These are phyloP conservation scores for Spheniscus mendiculus DNA, from an alignment of 2,113 vertebrate species.

Conservation along the genomic window DNA sequence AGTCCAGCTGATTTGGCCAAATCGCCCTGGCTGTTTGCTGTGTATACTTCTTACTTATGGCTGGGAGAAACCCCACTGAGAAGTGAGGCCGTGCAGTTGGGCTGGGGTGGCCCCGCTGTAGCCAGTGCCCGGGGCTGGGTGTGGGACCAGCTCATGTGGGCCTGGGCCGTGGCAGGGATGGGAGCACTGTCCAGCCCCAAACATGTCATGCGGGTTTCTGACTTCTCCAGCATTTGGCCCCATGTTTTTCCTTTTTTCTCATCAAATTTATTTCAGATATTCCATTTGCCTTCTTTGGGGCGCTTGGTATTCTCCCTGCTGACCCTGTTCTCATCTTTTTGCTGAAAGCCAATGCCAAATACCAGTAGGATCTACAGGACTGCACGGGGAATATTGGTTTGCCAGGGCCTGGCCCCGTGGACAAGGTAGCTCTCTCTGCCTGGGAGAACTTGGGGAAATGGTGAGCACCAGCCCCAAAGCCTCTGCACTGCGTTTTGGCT, in stretches of 20 bases:
- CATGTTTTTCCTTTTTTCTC: neutral
- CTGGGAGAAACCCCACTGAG: neutral
- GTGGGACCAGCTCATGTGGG: neutral
- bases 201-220: fast-evolving
- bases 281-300: neutral
- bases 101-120: fast-evolving
- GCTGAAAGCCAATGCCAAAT: neutral
- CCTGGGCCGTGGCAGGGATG: neutral
- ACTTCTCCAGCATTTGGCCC: neutral
- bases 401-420: neutral
- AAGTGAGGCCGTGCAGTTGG: neutral
- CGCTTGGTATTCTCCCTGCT: neutral
- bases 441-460: neutral
- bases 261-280: neutral
- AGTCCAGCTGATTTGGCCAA: neutral
- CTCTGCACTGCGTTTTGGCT: fast-evolving
- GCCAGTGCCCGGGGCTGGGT: neutral
- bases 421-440: neutral
- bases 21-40: fast-evolving
- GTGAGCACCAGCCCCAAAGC: neutral
- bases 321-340: neutral
- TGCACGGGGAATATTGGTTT: neutral
- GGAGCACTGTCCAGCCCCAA: neutral
- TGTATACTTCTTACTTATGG: neutral
- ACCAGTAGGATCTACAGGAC: neutral